Evolutionary conservation across 2,113 vertebrate species (phyloP).

Genomic region (Corapipo altera): DNA sequence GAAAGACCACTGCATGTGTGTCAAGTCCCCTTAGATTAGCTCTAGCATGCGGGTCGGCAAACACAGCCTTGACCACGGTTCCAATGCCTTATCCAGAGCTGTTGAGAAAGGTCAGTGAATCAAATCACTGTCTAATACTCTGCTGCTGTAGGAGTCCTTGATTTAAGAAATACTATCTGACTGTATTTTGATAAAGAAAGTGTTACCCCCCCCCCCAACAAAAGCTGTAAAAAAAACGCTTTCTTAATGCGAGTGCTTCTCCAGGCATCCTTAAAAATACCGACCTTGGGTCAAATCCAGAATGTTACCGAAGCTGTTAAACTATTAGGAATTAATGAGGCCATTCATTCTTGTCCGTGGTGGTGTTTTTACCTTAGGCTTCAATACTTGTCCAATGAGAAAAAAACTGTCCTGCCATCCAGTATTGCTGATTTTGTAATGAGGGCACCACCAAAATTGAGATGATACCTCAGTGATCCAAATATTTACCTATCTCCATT

Average conservation of each 20-base stretch:
- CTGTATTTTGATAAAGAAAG: neutral
- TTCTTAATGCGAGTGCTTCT: neutral
- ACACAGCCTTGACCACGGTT: neutral
- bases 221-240: neutral
- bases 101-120: neutral
- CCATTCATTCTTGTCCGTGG: neutral
- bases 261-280: neutral
- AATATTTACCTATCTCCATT: neutral
- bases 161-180: neutral
- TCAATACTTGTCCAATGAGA: neutral
- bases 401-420: neutral
- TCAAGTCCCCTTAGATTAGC: neutral
- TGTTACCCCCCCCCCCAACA: neutral
- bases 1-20: neutral
- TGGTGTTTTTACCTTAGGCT: neutral
- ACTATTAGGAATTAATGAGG: neutral
- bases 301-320: neutral
- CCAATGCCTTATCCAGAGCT: neutral
- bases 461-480: neutral
- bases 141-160: neutral
- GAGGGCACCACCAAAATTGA: neutral
- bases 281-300: neutral
- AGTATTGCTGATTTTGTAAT: neutral
- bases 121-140: neutral
- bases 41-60: neutral